A percentile compares a stretch with the other conserved stretches of the same genome.
Conservation (phyloP, 64 coral and sea anemone species). For the Anthopleura sola region DNA sequence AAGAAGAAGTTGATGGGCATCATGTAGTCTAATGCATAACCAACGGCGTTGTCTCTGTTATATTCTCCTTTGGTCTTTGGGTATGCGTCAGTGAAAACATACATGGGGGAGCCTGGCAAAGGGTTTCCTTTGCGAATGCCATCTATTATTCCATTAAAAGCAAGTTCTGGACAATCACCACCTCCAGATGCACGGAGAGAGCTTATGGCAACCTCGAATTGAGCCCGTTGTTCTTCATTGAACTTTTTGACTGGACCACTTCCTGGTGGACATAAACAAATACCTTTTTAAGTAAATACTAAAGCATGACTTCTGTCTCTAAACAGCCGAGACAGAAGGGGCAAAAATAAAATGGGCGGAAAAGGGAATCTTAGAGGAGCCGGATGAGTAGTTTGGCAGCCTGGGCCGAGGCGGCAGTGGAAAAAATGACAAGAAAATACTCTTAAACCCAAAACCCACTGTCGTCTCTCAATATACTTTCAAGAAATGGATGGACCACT, state of each 20-base stretch:
- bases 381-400: too few species aligned
- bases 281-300: too few species aligned
- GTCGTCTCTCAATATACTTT: too few species aligned
- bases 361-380: too few species aligned
- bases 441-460: too few species aligned
- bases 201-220: constrained; percentile 34
- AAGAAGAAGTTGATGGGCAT: constrained; percentile 38
- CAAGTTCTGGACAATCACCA: constrained; percentile 57
- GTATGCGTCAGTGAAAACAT: constrained; percentile 81
- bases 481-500: too few species aligned
- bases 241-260: not conserved
- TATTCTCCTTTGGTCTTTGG: constrained; percentile 17
- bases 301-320: too few species aligned
- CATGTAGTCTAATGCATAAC: constrained; percentile 12
- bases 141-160: constrained; percentile 54
- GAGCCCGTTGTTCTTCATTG: not conserved
- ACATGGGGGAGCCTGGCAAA: constrained; percentile 49
- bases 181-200: constrained; percentile 38
- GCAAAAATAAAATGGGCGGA: too few species aligned
- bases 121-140: constrained; percentile 23
- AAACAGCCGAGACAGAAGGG: too few species aligned
- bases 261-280: not conserved
- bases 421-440: too few species aligned
- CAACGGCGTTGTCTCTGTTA: not conserved
- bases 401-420: too few species aligned